Evolutionary conservation across 2,797 vertebrate genomes (phyloP).

Genomic region (Botia almorhae): DNA sequence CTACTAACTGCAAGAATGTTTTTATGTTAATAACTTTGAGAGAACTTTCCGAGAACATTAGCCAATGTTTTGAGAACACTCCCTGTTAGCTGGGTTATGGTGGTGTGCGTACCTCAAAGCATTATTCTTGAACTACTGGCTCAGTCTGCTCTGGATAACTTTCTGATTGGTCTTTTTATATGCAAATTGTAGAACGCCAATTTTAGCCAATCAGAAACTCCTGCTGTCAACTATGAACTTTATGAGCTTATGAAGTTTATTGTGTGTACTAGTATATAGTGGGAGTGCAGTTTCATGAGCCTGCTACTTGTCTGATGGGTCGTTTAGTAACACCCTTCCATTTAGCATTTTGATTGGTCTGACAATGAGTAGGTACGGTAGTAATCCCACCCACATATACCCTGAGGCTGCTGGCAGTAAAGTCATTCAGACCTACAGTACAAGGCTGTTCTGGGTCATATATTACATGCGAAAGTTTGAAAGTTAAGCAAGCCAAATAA

Average conservation of each 20-base stretch:
- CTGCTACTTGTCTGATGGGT: not conserved
- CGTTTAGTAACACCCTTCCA: not conserved
- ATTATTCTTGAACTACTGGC: not conserved
- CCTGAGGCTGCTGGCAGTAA: not conserved
- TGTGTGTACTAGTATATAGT: not conserved
- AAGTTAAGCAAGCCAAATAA: not conserved
- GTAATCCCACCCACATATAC: not conserved
- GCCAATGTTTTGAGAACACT: not conserved
- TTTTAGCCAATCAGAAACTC: not conserved
- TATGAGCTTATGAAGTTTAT: not conserved
- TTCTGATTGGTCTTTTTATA: not conserved
- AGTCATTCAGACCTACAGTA: not conserved
- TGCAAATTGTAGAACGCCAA: not conserved
- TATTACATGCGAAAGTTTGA: not conserved
- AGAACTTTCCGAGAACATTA: too few species aligned
- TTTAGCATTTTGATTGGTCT: conserved; percentile 7
- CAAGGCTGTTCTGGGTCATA: not conserved
- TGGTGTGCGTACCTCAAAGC: not conserved
- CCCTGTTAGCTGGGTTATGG: not conserved
- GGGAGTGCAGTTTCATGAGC: not conserved
- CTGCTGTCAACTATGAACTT: not conserved
- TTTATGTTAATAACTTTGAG: not conserved
- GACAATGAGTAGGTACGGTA: not conserved
- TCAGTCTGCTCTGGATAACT: not conserved
- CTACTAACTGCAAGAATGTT: too few species aligned